A percentile compares a stretch with the other conserved stretches of the same genome.
These are phyloP conservation scores for Endotricha flammealis DNA, from an alignment of 2,888 invertebrate species.

Conservation along the genomic window DNA sequence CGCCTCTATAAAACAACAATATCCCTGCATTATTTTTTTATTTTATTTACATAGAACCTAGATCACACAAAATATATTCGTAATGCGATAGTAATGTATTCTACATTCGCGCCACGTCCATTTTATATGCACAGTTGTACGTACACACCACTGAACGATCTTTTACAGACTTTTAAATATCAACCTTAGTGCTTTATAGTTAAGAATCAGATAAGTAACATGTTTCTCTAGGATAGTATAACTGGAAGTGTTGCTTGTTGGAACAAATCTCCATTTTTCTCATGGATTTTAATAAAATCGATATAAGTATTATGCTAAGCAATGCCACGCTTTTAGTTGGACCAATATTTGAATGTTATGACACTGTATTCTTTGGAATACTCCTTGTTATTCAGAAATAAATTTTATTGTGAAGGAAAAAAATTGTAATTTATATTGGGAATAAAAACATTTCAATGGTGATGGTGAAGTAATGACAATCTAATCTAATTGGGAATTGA, in stretches of 20 bases:
- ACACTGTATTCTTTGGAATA: too few species aligned
- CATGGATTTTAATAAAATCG: conserved; percentile 33
- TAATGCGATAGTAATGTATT: conserved; percentile 31
- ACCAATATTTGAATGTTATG: conserved; percentile 30
- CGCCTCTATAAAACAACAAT: conserved; percentile 13
- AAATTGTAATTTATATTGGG: too few species aligned
- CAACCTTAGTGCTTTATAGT: neutral
- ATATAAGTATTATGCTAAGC: conserved; percentile 22
- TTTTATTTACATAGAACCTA: conserved; percentile 25
- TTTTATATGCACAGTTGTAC: conserved; percentile 25
- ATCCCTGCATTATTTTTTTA: conserved; percentile 21
- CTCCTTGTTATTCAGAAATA: too few species aligned
- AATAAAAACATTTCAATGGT: too few species aligned
- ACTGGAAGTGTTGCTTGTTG: conserved; percentile 6
- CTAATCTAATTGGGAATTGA: too few species aligned
- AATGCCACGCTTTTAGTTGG: conserved; percentile 35
- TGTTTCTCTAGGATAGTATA: neutral
- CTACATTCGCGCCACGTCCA: conserved; percentile 27
- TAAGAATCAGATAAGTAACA: neutral
- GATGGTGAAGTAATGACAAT: too few species aligned
- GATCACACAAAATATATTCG: conserved; percentile 33
- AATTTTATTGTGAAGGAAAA: too few species aligned
- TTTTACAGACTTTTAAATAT: neutral
- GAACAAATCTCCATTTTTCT: conserved; percentile 13
- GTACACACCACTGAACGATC: conserved; percentile 25